Evolutionary conservation across 2,797 vertebrate genomes (phyloP).

Genomic region (Tenualosa thibaudeaui): DNA sequence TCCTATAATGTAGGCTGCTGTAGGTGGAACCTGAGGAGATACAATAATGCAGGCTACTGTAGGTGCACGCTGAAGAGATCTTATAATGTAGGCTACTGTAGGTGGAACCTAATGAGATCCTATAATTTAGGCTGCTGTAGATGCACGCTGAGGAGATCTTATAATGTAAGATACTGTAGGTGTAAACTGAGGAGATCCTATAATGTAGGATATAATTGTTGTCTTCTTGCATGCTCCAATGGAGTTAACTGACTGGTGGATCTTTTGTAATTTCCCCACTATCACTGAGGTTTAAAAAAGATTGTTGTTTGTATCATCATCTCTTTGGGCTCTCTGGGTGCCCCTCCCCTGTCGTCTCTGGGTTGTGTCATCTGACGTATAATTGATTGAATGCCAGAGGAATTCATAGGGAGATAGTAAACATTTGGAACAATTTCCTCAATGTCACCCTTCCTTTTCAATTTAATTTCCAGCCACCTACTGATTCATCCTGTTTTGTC

Average conservation of each 20-base stretch:
- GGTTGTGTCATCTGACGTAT: not conserved
- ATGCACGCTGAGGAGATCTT: not conserved
- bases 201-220: not conserved
- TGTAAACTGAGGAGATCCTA: not conserved
- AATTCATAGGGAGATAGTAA: slow-evolving; percentile 13
- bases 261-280: not conserved
- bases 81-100: too few relatives aligned
- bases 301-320: not conserved
- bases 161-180: not conserved
- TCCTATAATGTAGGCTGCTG: too few relatives aligned
- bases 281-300: not conserved
- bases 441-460: slow-evolving; percentile 17
- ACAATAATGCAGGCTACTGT: too few relatives aligned
- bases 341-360: not conserved
- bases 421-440: slow-evolving; percentile 16
- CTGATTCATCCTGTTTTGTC: slow-evolving; percentile 19
- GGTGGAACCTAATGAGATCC: too few relatives aligned
- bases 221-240: not conserved
- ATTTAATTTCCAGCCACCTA: slow-evolving; percentile 15
- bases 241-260: not conserved
- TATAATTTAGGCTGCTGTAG: not conserved
- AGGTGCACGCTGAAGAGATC: not conserved
- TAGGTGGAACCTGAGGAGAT: not conserved
- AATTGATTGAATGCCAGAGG: slow-evolving; percentile 4
- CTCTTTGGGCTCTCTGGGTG: not conserved